Evolutionary conservation across 2,113 vertebrate genomes (phyloP), one percentile per base, ranked within the genome.

Genomic region (Ammodytes marinus): DNA sequence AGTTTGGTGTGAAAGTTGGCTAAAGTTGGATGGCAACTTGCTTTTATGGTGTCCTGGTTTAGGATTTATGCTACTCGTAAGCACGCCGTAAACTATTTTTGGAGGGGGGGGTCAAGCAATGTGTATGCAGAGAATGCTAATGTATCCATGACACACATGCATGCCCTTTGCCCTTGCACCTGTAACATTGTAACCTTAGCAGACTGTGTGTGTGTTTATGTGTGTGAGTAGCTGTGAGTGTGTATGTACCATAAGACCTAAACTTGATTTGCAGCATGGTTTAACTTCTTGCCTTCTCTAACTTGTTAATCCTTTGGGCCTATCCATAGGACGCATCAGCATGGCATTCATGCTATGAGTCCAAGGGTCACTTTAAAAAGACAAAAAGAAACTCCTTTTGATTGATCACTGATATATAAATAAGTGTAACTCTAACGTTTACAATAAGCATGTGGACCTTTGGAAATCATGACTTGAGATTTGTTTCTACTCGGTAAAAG

Each of bases 151-250:
- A 87, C 92, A 77, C 73, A 47, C 91, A 89, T 84, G 63, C 69
- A 79, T 90, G 90, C 74, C 82, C 91, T 93, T 74, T 91, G 90
- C 66, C 89, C 89, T 77, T 70, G 92, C 93, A 92, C 90, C 88
- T 92, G 89, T 92, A 93, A 92, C 90, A 82, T 50, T 87, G 77
- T 88, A 89, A 91, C 90, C 86, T 79, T 70, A 92, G 88, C 86
- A 77, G 72, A 53, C 39, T 27, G 27, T 27, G 46, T 72, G 77
- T 57, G 68, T 76, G 73, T 70, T 8, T 64, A 47, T 53, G 5
- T 83, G 14, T 83, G 61, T 60, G 27, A 27, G 27, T 27, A 27
- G 27, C 27, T 27, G 52, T 85, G 55, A 14, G 35, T 71, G 68
- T 68, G 60, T 27, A 54, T 68, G 60, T 27, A 54, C 49, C 67